Percentiles rank a stretch among this genome's conserved stretches.
Evolutionary conservation across 2,797 vertebrate species (phyloP).

Genomic region (Ctenochaetus hawaiiensis): DNA sequence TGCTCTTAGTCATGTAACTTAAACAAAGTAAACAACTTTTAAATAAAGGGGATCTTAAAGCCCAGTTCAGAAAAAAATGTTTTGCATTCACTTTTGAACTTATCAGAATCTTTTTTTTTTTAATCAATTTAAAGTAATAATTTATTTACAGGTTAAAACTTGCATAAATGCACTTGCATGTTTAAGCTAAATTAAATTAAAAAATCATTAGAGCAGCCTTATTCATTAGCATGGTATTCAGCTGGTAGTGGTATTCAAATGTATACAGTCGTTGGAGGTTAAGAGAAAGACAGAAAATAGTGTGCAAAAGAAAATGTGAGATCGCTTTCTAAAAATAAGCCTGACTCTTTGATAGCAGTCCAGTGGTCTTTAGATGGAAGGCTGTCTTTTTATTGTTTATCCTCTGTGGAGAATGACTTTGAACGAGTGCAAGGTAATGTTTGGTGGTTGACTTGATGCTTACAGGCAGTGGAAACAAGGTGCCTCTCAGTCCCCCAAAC

Average conservation of each 20-base stretch:
- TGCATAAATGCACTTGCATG: background rate
- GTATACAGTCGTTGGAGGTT: slow-evolving; percentile 3
- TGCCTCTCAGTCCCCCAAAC: slow-evolving; percentile 54
- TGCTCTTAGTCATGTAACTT: background rate
- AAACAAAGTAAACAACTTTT: background rate
- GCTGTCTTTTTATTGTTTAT: slow-evolving; percentile 62
- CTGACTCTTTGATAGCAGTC: no score
- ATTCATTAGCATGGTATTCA: no score
- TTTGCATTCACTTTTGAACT: background rate
- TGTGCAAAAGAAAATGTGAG: slow-evolving; percentile 28
- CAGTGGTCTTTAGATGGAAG: slow-evolving; percentile 53
- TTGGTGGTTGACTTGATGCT: slow-evolving; percentile 63
- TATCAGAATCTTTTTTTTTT: background rate
- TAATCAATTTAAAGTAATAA: background rate
- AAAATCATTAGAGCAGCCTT: background rate
- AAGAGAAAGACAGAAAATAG: slow-evolving; percentile 15
- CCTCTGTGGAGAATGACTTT: slow-evolving; percentile 43
- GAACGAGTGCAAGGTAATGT: slow-evolving; percentile 60
- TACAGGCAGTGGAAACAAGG: slow-evolving; percentile 62
- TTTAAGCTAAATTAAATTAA: slow-evolving; percentile 1
- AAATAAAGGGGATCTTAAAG: background rate
- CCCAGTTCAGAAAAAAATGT: background rate
- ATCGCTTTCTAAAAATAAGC: slow-evolving; percentile 32
- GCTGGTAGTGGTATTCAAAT: background rate
- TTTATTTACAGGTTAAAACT: background rate